phyloP scores from a whole-genome alignment of 2,888 invertebrate genomes.

The Falcaria lacertinaria region DNA sequence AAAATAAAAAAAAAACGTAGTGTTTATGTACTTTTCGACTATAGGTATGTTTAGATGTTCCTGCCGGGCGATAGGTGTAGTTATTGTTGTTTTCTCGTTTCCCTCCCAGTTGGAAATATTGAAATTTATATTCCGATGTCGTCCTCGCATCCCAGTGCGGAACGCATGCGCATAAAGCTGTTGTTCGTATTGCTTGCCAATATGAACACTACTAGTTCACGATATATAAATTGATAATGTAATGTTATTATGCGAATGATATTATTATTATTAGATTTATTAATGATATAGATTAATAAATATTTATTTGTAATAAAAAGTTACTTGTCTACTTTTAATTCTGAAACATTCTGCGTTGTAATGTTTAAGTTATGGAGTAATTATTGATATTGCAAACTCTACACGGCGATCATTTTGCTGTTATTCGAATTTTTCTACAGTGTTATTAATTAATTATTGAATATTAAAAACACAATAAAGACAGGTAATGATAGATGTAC shows the following conservation, averaged over 20 bases:
- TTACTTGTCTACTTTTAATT: slow-evolving; percentile 51
- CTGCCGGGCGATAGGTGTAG: slow-evolving; percentile 37
- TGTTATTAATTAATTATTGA: slow-evolving; percentile 25
- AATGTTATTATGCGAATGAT: slow-evolving; percentile 54
- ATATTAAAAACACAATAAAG: slow-evolving; percentile 39
- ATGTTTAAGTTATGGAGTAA: slow-evolving; percentile 48
- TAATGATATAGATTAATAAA: slow-evolving; percentile 43
- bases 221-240: slow-evolving; percentile 40
- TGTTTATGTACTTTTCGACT: slow-evolving; percentile 69
- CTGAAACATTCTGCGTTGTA: slow-evolving; percentile 31
- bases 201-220: slow-evolving; percentile 43
- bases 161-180: slow-evolving; percentile 31
- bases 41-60: slow-evolving; percentile 43
- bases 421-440: slow-evolving; percentile 40
- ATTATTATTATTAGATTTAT: slow-evolving; percentile 54
- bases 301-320: slow-evolving; percentile 60
- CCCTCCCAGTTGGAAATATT: slow-evolving; percentile 25
- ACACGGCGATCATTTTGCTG: slow-evolving; percentile 40
- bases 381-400: slow-evolving; percentile 50
- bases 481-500: slow-evolving; percentile 43
- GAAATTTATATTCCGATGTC: slow-evolving; percentile 17
- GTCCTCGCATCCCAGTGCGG: slow-evolving; percentile 13
- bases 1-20: slow-evolving; percentile 38
- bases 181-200: slow-evolving; percentile 49
- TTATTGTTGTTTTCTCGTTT: slow-evolving; percentile 35